phyloP scores from a whole-genome alignment of 2,797 vertebrate species.

The Glossophaga mutica region DNA sequence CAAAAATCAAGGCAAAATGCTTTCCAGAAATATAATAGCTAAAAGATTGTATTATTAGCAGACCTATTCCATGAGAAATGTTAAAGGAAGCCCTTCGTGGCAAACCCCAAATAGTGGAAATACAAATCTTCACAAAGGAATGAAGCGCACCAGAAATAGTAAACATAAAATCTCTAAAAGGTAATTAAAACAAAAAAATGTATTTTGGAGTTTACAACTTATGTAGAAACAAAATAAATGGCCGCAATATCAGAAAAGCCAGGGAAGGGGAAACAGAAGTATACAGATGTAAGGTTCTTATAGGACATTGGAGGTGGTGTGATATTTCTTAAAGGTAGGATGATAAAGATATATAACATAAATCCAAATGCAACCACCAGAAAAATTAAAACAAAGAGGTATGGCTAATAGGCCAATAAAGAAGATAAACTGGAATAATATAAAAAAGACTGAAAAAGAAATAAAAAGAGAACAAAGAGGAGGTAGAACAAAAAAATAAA shows the following conservation, averaged over 20 bases:
- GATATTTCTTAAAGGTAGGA: neutral
- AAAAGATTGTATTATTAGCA: too few species aligned
- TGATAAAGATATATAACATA: neutral
- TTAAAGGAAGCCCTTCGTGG: neutral
- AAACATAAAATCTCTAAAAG: neutral
- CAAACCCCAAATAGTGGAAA: neutral
- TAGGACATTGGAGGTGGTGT: neutral
- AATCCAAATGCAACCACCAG: neutral
- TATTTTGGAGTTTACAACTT: neutral
- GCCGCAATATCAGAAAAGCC: neutral
- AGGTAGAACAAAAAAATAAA: neutral
- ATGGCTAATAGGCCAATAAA: too few species aligned
- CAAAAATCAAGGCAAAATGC: too few species aligned
- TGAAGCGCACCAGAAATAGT: neutral
- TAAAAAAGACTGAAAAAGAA: neutral
- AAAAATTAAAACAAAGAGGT: neutral
- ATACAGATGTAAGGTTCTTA: neutral
- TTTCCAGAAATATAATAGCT: too few species aligned
- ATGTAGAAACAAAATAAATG: neutral
- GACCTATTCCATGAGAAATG: too few species aligned
- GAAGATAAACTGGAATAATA: neutral
- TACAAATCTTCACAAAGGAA: neutral
- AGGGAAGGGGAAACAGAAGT: neutral
- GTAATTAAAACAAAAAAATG: neutral
- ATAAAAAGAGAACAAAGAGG: neutral